Conservation (phyloP, 2,888 invertebrate genomes). For the Drosophila ustulata region DNA sequence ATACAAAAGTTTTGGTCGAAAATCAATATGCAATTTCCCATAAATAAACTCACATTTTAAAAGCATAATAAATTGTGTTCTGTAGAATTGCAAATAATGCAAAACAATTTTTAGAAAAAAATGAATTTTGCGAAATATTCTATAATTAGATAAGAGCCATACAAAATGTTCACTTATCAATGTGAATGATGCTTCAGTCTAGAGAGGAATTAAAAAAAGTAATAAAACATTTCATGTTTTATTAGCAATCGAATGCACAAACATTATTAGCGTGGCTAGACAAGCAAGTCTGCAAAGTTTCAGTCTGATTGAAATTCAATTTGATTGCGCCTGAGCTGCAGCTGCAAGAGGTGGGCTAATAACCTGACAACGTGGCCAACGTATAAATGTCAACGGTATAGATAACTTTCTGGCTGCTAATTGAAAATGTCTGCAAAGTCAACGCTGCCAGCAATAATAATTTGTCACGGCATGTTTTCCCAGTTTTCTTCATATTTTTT, state of each 20-base stretch:
- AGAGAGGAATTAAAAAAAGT: background rate
- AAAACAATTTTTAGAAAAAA: conserved; percentile 4
- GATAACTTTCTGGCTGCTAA: conserved; percentile 51
- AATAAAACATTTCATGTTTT: background rate
- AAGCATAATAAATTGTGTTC: conserved; percentile 3
- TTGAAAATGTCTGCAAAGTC: conserved; percentile 69
- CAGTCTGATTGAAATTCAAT: conserved; percentile 53
- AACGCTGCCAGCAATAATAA: conserved; percentile 36
- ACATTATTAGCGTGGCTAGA: conserved; percentile 13
- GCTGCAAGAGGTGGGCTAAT: conserved; percentile 11
- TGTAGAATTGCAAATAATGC: conserved; percentile 13
- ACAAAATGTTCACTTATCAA: background rate
- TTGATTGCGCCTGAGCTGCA: conserved; percentile 12
- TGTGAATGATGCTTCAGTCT: background rate
- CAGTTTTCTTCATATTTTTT: background rate
- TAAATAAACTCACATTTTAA: conserved; percentile 20
- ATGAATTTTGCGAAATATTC: background rate
- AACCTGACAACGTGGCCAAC: conserved; percentile 30
- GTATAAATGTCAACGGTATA: conserved; percentile 30
- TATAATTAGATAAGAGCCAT: background rate
- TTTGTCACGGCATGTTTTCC: conserved; percentile 33
- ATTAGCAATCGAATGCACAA: background rate
- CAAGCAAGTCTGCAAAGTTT: conserved; percentile 59
- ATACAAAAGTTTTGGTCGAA: background rate
- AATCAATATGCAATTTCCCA: background rate